Evolutionary conservation across 2,888 invertebrate genomes (phyloP), one percentile per base, ranked within the genome.

Genomic region (Julus scanicus): DNA sequence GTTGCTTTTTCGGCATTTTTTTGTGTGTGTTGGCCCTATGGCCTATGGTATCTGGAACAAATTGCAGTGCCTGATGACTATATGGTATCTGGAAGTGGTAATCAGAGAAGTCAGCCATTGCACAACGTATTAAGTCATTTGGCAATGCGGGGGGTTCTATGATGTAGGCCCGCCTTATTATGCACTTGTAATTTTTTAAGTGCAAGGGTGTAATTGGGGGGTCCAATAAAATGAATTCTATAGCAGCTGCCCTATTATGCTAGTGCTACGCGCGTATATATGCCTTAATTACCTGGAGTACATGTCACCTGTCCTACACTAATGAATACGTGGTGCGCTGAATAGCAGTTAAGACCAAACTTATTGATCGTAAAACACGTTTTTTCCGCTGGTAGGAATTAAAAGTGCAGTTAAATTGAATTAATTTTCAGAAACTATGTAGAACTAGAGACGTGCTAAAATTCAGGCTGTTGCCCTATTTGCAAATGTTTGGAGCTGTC

Each of bases 121-220:
- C 80, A 37, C 37, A 80, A 80, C 80, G 9, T 80, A 80, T 80
- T 80, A 80, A 80, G 80, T 39, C 80, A 80, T 37, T 80, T 29
- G 80, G 37, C 80, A 39, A 37, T 13, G 29, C 37, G 4, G 80
- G 80, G 37, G 80, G 80, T 80, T 37, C 80, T 80, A 39, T 37
- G 80, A 71, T 71, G 71, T 29, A 71, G 37, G 37, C 37, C 80
- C 37, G 37, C 37, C 37, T 80, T 15, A 29, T 80, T 15, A 11
- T 15, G 29, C 37, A 80, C 80, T 80, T 3, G 80, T 29, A 37
- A 39, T 39, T 39, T 80, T 29, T 80, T 80, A 80, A 80, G 80
- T 80, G 80, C 80, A 80, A 15, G 37, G 37, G 80, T 37, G 80
- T 80, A 11, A 80, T 80, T 44, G 44, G 80, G 29, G 37, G 29